Evolutionary conservation across 2,888 invertebrate genomes (phyloP).

Genomic region (Matsumyia berberina): DNA sequence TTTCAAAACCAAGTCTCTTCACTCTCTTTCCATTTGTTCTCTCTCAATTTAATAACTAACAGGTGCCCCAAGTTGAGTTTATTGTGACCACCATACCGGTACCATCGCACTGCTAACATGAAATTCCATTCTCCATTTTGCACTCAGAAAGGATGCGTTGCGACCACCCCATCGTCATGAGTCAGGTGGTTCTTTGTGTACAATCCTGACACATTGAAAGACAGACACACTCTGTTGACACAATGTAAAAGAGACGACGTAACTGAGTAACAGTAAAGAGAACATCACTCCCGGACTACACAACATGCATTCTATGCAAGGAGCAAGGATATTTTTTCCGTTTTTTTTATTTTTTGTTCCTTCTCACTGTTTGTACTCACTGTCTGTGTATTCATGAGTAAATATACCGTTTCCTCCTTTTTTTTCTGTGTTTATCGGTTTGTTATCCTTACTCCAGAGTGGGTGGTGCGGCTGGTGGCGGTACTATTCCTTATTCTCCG

Average conservation of each 20-base stretch:
- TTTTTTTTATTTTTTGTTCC: conserved; percentile 8
- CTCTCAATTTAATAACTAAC: conserved; percentile 56
- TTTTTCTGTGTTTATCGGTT: conserved; percentile 47
- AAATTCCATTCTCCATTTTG: conserved; percentile 10
- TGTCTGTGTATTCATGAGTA: conserved; percentile 50
- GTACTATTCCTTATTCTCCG: conserved; percentile 60
- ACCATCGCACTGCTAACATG: not conserved
- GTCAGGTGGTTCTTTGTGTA: conserved; percentile 31
- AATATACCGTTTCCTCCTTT: conserved; percentile 49
- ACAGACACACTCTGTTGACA: not conserved
- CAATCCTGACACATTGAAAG: conserved; percentile 1
- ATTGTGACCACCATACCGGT: conserved; percentile 31
- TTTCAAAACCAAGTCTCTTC: not conserved
- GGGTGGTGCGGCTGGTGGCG: conserved; percentile 43
- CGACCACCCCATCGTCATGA: not conserved
- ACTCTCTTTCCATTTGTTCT: not conserved
- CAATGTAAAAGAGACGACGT: conserved; percentile 19
- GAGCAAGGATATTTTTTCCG: conserved; percentile 32
- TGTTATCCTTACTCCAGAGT: conserved; percentile 64
- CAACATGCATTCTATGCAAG: not conserved
- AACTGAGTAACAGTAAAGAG: conserved; percentile 30
- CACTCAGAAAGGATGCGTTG: not conserved
- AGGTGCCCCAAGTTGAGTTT: conserved; percentile 49
- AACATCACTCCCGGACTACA: conserved; percentile 6
- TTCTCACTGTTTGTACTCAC: conserved; percentile 41